Evolutionary conservation across 2,113 vertebrate species (phyloP), one percentile per base, ranked within the genome.

Genomic region (Hippocampus mohnikei): DNA sequence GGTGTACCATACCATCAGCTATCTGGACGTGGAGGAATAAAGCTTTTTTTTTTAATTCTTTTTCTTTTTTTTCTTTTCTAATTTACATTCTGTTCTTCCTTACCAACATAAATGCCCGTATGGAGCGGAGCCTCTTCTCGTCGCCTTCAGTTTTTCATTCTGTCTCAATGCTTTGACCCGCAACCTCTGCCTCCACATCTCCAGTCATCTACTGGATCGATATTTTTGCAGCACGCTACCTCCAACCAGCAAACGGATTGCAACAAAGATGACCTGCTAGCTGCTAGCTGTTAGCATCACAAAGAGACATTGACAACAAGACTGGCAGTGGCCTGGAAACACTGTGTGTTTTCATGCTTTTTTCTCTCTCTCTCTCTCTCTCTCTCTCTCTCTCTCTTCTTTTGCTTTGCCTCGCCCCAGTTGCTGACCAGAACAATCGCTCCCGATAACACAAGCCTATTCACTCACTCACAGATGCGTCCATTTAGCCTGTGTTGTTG

Each of bases 241-340:
- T 81, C 79, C 1, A 12, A 72, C 70, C 74, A 76, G 53, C 76
- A 73, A 74, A 21, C 63, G 84, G 81, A 88, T 75, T 83, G 82
- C 77, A 83, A 80, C 41, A 81, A 81, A 85, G 83, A 79, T 84
- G 71, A 86, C 82, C 73, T 80, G 76, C 69, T 72, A 76, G 62
- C 83, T 41, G 70, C 70, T 77, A 44, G 79, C 83, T 50, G 67
- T 78, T 90, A 91, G 87, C 87, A 87, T 84, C 82, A 85, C 82
- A 88, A 79, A 40, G 70, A 29, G 33, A 69, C 60, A 64, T 53
- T 65, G 15, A 69, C 48, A 48, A 12, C 25, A 8, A 52, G 16
- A 41, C 37, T 55, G 52, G 13, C 21, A 6, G 56, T 67, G 64
- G 70, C 66, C 42, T 33, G 65, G 44, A 77, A 80, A 67, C 71